Evolutionary conservation across 2,113 vertebrate species (phyloP), one percentile per base, ranked within the genome.

Genomic region (Corythaixoides concolor): DNA sequence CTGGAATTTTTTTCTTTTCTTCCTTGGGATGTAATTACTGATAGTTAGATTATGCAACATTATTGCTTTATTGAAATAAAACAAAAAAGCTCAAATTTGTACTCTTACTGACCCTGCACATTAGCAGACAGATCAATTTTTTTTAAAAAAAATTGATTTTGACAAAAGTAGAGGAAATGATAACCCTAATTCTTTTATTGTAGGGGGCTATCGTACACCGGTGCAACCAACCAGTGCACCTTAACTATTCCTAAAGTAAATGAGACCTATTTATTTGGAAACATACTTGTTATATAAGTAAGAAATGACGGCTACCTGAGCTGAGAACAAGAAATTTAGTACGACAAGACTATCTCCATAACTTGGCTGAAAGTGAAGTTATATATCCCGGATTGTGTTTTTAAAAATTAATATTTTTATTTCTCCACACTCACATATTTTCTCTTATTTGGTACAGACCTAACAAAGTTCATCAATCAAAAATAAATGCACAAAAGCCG

Each of bases 171-270:
- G 37, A 69, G 66, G 22, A 75, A 78, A 20, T 41, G 2, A 27
- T 27, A 53, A 35, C 1, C 3, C n/a, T 27, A 6, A 26, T 22
- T 58, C 12, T 77, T 66, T 68, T 37, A 14, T 23, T 35, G 11
- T 45, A 53, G 15, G 16, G 26, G 16, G 0, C 4, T 83, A 16
- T 32, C 24, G 73, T 63, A n/a, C 1, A 35, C 9, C 7, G 41
- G 1, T n/a, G 12, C 23, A n/a, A 58, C 26, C 3, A 1, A 20
- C 2, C 17, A 26, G 18, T 28, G 4, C 32, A 73, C 17, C 9
- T 43, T 66, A 66, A 11, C 3, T 90, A 12, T 74, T 63, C 37
- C 22, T 62, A 50, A 81, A 69, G 15, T 50, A 68, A 84, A 69
- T 23, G 23, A 4, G 4, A 35, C 12, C 12, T 75, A 32, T 85